Evolutionary conservation across 2,797 vertebrate species (phyloP), one percentile per base, ranked within the genome.

Genomic region (Acanthurus lineatus): DNA sequence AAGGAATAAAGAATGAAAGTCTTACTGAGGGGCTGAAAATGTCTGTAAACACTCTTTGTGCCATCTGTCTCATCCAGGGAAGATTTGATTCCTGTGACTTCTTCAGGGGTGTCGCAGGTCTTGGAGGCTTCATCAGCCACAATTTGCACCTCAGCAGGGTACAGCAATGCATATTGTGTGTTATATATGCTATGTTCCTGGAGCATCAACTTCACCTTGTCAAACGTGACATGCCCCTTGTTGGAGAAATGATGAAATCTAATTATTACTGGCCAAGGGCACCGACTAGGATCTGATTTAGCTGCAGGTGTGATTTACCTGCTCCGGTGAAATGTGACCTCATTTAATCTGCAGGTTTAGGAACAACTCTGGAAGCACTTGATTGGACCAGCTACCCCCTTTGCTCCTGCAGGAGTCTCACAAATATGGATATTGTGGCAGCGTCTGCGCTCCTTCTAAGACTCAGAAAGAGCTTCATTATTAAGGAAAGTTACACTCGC

Each of bases 61-160:
- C 74, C 57, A 68, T 81, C 62, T 60, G 70, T 72, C 73, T 63
- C 35, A 0, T 70, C 11, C 56, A 11, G 45, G 12, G 20, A 19
- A 57, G 19, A 56, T 73, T 38, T 70, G 28, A 74, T 57, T 52
- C 16, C 16, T 20, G 54, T 2, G 4, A n/a, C 32, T 59, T 77
- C 61, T 70, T 62, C 53, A 0, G 49, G 42, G 69, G 22, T 54
- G 64, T 65, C 4, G 38, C 59, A 66, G 56, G 82, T 84, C 69
- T 73, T 20, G 22, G 56, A 69, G 77, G 49, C 35, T 80, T 51
- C 51, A 75, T 68, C 62, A 57, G 63, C 48, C 28, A 60, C 28
- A 64, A 81, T 83, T 78, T 77, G 74, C 81, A 72, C 77, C 81
- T 81, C 81, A 65, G 74, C 77, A 69, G 78, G 85, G 69, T 17